Base-by-base conservation (phyloP, 2,113 vertebrate species). In the Hassar affinis region DNA sequence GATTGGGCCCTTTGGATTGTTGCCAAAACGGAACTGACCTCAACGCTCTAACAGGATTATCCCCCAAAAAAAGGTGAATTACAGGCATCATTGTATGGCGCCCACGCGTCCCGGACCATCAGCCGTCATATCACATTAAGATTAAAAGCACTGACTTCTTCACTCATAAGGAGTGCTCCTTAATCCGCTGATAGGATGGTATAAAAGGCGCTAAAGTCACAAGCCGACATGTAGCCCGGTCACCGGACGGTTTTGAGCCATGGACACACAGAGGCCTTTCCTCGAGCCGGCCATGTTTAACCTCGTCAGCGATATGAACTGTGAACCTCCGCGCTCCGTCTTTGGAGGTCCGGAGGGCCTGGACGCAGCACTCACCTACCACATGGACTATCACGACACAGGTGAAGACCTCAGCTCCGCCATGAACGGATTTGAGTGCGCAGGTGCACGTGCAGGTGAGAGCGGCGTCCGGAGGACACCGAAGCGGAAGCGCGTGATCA, bases 401-500 rank as follows among this genome's bases (percentile, higher is more conserved):
- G 80, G 92, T 80, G 87, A 90, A 27, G 78, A 94, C 1, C 45
- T 90, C 4, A 57, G 88, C 4, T 90, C 83, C 20, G 69, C 84
- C 22, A 59, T 83, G 33, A 64, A 30, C n/a, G 66, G 94, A 20
- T n/a, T 87, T 45, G 80, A 76, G 33, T 66, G 79, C 62, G 27
- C 84, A 42, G 47, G 35, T 17, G 52, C 35, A 25, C 59, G 27
- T 42, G 33, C 47, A 18, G 33, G 75, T 51, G 84, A 64, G 7
- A 89, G 91, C 10, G 82, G 89, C 52, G 93, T 90, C 42, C 94
- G 95, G 83, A 93, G n/a, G 33, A 27, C 45, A 5, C 7, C 95
- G 80, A 96, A 93, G 87, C 94, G 97, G 86, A 97, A 96, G 85
- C 88, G 98, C 2, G 91, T 97, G 90, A 97, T 99, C 92, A 97